Percentiles rank a stretch among this genome's conserved stretches.
These are phyloP conservation scores for Cyanistes caeruleus DNA, from an alignment of 2,113 vertebrate genomes.

Conservation along the genomic window DNA sequence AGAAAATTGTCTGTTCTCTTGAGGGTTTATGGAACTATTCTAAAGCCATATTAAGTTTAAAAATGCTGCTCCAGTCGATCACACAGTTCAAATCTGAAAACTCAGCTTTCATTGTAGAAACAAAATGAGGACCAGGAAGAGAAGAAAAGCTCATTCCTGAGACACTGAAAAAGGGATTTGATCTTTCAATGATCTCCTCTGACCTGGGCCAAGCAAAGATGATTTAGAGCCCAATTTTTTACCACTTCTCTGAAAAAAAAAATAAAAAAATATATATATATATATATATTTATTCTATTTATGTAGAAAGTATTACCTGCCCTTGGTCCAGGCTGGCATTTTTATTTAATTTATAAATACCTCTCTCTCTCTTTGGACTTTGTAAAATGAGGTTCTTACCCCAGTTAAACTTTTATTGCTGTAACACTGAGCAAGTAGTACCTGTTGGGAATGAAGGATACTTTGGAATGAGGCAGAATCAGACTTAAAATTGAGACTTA, in stretches of 20 bases:
- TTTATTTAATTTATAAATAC: background rate
- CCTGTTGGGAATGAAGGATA: background rate
- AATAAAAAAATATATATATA: background rate
- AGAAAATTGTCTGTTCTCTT: background rate
- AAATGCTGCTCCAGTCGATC: background rate
- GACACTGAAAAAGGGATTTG: background rate
- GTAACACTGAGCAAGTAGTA: background rate
- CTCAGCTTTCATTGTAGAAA: background rate
- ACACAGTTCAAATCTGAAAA: background rate
- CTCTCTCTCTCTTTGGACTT: background rate
- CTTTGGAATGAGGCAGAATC: background rate
- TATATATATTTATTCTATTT: background rate
- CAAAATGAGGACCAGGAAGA: background rate
- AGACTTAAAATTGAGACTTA: background rate
- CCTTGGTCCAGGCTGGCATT: background rate
- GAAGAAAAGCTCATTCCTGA: background rate
- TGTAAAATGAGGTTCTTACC: background rate
- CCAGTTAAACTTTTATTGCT: background rate
- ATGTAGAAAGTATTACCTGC: background rate
- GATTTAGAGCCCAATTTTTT: background rate
- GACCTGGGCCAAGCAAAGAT: background rate
- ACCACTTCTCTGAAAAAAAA: background rate
- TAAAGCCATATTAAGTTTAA: background rate
- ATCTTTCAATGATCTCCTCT: background rate
- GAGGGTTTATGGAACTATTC: background rate